phyloP scores from a whole-genome alignment of 1,140 invertebrate genomes.

The Pseudoatta argentina region DNA sequence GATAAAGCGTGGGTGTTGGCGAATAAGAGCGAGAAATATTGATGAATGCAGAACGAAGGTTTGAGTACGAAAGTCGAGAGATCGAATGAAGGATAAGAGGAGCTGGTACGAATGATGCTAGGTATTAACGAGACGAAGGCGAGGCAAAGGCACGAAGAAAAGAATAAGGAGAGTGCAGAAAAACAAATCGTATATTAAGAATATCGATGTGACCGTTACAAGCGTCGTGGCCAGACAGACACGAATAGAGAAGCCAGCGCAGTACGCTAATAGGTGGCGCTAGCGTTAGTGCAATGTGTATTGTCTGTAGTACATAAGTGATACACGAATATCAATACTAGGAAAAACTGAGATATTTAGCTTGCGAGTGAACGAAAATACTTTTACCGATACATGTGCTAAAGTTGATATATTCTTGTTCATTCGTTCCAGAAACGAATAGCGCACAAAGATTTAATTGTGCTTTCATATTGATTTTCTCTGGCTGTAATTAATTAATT shows the following conservation, averaged over 20 bases:
- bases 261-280: no score
- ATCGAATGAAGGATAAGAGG: neutral
- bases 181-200: no score
- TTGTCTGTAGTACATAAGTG: no score
- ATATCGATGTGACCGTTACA: no score
- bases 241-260: no score
- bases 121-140: no score
- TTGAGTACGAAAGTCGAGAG: conserved; percentile 24
- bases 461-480: neutral
- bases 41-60: conserved; percentile 15
- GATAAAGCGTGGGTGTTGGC: neutral
- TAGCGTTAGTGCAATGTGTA: no score
- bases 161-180: no score
- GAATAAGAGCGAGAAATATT: conserved; percentile 44
- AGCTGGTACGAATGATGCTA: neutral
- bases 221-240: no score
- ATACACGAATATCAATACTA: no score
- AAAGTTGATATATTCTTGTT: neutral
- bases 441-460: neutral
- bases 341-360: conserved; percentile 13
- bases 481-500: neutral
- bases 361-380: conserved; percentile 6
- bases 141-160: no score
- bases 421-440: neutral
- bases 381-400: neutral